These are phyloP conservation scores for Spilosoma lubricipeda DNA, from an alignment of 2,888 invertebrate species.

Conservation along the genomic window DNA sequence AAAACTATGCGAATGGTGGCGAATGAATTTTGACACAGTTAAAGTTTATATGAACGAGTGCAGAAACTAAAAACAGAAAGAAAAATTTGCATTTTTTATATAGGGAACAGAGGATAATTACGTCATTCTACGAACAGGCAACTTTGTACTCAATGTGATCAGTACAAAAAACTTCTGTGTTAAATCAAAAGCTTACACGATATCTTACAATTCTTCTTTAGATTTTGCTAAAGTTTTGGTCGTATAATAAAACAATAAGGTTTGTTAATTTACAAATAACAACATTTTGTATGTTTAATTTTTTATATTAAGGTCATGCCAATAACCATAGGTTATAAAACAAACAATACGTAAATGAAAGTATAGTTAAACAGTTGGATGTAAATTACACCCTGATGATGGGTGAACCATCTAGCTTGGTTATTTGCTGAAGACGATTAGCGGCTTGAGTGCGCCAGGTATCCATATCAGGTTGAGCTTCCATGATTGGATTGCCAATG, in stretches of 20 bases:
- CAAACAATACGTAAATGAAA: neutral
- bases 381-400: constrained; percentile 83
- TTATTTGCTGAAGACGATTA: constrained; percentile 90
- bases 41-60: too few relatives aligned
- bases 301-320: neutral
- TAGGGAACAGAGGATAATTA: too few relatives aligned
- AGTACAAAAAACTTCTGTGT: too few relatives aligned
- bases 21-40: too few relatives aligned
- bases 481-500: constrained; percentile 91
- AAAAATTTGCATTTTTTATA: too few relatives aligned
- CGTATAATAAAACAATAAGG: neutral
- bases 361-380: neutral
- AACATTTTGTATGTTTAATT: constrained; percentile 44
- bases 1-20: too few relatives aligned
- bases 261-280: constrained; percentile 47
- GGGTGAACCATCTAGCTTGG: constrained; percentile 93
- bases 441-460: constrained; percentile 90
- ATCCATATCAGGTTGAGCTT: constrained; percentile 88
- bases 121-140: too few relatives aligned
- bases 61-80: too few relatives aligned
- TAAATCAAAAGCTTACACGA: too few relatives aligned
- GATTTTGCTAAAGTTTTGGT: too few relatives aligned
- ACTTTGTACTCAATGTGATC: too few relatives aligned
- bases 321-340: neutral
- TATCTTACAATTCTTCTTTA: too few relatives aligned